These are phyloP conservation scores for Corydoras maculifer DNA, from an alignment of 2,113 vertebrate species.

Conservation along the genomic window DNA sequence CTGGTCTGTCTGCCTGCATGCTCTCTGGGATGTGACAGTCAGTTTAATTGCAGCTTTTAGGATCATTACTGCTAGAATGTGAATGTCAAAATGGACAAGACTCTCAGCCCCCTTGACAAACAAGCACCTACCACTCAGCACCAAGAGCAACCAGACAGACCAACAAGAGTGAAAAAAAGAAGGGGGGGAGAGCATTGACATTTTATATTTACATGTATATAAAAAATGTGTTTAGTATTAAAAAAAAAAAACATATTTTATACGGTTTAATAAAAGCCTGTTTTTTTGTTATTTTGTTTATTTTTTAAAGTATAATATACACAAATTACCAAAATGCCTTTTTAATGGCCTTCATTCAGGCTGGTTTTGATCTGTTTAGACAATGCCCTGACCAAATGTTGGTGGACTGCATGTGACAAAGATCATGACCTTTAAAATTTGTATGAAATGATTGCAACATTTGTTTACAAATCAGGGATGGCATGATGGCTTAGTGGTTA, in stretches of 20 bases:
- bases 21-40: conserved; percentile 65
- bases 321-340: no score
- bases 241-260: no score
- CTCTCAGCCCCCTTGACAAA: conserved; percentile 63
- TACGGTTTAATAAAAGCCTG: no score
- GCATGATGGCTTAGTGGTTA: no score
- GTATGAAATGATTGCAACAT: no score
- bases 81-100: conserved; percentile 70
- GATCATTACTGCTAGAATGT: conserved; percentile 72
- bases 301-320: not conserved
- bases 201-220: conserved; percentile 12
- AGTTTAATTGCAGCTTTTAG: conserved; percentile 75
- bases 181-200: conserved; percentile 33
- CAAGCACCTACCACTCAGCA: conserved; percentile 55
- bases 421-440: no score
- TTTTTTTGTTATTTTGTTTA: no score
- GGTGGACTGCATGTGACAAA: no score
- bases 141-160: conserved; percentile 52
- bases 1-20: conserved; percentile 51
- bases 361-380: no score
- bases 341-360: no score
- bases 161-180: conserved; percentile 31
- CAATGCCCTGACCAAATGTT: no score
- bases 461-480: no score
- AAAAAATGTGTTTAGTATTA: not conserved